Conservation (phyloP, 2,888 invertebrate species). For the Palloptera scutellata region DNA sequence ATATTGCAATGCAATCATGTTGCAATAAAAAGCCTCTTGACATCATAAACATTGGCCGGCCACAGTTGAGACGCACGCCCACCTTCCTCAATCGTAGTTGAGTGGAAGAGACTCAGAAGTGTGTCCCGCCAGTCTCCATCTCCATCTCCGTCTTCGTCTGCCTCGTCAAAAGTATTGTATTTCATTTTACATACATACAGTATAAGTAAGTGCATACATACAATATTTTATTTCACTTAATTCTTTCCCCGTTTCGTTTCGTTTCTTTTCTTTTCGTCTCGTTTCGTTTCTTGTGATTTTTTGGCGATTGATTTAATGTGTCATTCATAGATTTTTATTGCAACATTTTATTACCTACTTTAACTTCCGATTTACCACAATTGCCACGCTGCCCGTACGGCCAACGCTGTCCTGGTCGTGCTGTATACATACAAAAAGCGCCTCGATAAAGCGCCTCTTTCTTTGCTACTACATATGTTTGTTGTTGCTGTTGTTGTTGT, state of each 20-base stretch:
- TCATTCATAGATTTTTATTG: conserved; percentile 65
- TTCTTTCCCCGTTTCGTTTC: no score
- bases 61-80: no score
- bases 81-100: no score
- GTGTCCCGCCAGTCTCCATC: no score
- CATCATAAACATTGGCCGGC: no score
- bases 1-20: no score
- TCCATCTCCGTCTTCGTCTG: no score
- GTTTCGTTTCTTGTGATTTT: conserved; percentile 46
- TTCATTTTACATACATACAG: not conserved
- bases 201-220: not conserved
- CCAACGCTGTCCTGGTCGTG: conserved; percentile 12
- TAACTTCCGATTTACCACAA: conserved; percentile 65
- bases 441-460: not conserved
- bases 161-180: not conserved
- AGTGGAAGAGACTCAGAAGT: no score
- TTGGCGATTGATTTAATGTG: conserved; percentile 65
- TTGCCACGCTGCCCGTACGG: conserved; percentile 42
- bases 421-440: not conserved
- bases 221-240: no score
- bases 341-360: conserved; percentile 64
- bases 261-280: not conserved
- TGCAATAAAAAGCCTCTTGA: no score
- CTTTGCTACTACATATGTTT: not conserved
- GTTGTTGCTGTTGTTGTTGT: conserved; percentile 19